Percentiles rank a stretch among this genome's conserved stretches.
Conservation (phyloP, 2,113 vertebrate species). For the Mystacornis crossleyi region DNA sequence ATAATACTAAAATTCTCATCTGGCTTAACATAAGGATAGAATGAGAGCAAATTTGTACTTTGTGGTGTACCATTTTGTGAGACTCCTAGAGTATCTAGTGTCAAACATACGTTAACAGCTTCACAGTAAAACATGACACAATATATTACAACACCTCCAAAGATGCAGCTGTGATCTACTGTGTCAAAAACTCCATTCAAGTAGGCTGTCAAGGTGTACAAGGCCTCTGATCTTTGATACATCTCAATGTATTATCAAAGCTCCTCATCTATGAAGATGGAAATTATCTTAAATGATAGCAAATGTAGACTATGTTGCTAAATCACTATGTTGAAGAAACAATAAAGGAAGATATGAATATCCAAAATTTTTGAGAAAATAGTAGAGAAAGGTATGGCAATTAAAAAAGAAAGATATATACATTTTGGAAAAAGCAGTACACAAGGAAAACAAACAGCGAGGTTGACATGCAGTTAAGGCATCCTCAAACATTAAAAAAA, state of each 20-base stretch:
- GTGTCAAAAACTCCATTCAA: conserved; percentile 3
- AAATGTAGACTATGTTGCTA: background rate
- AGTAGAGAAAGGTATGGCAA: background rate
- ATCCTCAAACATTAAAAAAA: conserved; percentile 26
- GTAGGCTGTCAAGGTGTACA: background rate
- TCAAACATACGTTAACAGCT: background rate
- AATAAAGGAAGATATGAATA: background rate
- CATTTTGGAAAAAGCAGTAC: background rate
- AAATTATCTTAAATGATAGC: background rate
- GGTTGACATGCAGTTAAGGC: background rate
- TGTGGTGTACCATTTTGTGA: background rate
- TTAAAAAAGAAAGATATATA: background rate
- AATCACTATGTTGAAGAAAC: background rate
- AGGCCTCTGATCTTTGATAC: background rate
- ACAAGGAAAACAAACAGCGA: background rate
- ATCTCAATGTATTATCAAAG: background rate
- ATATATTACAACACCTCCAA: background rate
- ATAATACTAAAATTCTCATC: background rate
- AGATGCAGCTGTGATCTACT: background rate
- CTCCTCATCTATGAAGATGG: background rate
- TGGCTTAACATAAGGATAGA: background rate
- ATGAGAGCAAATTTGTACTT: background rate
- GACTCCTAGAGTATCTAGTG: background rate
- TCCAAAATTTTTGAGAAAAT: background rate
- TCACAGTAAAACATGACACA: background rate